Evolutionary conservation across 2,888 invertebrate species (phyloP), one percentile per base, ranked within the genome.

Genomic region (Dryobotodes eremita): DNA sequence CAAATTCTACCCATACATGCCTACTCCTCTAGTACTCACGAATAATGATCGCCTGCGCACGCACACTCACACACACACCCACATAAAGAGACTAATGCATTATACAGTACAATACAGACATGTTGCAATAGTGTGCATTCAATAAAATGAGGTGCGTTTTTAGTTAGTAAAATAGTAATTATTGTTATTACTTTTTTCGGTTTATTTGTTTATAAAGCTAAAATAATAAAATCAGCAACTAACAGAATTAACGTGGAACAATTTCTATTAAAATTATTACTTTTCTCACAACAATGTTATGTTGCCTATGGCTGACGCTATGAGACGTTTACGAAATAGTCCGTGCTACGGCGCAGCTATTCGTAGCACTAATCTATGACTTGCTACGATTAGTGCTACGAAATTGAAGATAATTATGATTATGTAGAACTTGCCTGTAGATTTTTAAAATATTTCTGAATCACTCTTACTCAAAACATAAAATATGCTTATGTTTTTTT

Each of bases 1-100:
- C 90, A 83, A 89, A 87, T 83, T 77, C 80, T 76, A 85, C 84
- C 84, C 80, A 89, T 83, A 87, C 83, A 89, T 75, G 31, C 48
- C 84, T 88, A 88, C 95, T 95, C 92, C 93, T 95, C 96, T 96
- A 96, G 96, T 94, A 95, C 95, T 95, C 92, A 94, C 87, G 92
- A 93, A 93, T 95, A 95, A 95, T 95, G 94, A 95, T 94, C 92
- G 93, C 92, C 91, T 92, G 91, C 91, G 23, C 78, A 55, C 73
- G 6, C 74, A 83, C 68, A 82, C 77, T 42, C 76, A 26, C n/a
- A 83, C 72, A 80, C 70, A 88, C 75, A 82, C 46, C 42, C 76
- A 26, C 50, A 85, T 75, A 81, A 75, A 89, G 76, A 82, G 23
- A 83, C 80, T 75, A 74, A 83, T 78, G 74, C 53, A 59, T 46